Conservation (phyloP, 2,113 vertebrate genomes). For the Pseudonaja textilis region DNA sequence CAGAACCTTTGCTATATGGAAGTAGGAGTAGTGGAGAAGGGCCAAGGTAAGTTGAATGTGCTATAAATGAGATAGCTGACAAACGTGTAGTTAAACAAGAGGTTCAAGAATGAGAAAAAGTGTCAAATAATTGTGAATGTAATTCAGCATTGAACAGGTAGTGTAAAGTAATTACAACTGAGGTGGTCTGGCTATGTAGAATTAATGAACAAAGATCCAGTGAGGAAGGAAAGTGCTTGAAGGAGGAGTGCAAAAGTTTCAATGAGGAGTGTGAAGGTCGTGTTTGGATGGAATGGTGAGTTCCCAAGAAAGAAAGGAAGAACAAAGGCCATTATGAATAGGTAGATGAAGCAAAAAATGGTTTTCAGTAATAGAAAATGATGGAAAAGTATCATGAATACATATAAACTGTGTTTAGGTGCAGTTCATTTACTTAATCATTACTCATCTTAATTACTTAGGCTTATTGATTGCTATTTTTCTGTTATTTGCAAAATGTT, state of each 20-base stretch:
- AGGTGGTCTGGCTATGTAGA: not conserved
- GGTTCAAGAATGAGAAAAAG: not conserved
- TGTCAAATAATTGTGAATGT: not conserved
- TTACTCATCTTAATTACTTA: not conserved
- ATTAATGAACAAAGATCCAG: not conserved
- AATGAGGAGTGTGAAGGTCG: not conserved
- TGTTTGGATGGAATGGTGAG: not conserved
- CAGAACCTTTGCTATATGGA: not conserved
- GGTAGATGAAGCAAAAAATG: not conserved
- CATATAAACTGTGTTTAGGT: not conserved
- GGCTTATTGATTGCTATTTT: not conserved
- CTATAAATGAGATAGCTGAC: not conserved
- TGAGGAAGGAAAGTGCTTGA: not conserved
- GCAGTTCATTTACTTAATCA: not conserved
- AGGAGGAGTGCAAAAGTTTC: not conserved
- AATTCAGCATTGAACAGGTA: not conserved
- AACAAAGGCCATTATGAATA: not conserved
- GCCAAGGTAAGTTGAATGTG: not conserved
- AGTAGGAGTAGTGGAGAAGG: not conserved
- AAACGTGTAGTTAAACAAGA: not conserved
- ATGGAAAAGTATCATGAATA: not conserved
- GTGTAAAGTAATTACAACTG: not conserved
- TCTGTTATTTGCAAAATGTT: not conserved
- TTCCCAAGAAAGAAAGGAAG: not conserved
- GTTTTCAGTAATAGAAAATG: not conserved